Base-by-base conservation (phyloP, 2,888 invertebrate genomes). In the Eupithecia centaureata region DNA sequence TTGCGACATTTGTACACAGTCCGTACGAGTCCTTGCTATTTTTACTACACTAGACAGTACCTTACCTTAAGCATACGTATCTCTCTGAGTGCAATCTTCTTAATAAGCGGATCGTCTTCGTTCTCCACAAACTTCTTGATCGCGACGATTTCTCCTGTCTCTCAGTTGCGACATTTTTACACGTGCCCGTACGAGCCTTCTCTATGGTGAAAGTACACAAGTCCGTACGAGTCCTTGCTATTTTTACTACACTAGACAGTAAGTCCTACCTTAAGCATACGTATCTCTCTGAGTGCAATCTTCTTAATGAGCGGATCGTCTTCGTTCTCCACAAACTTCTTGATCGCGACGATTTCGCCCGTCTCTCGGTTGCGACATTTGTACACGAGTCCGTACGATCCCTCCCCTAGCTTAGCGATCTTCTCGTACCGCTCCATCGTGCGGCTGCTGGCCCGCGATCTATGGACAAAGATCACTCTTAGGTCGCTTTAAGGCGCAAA, bases 1-100 rank as follows among this genome's bases (percentile, higher is more conserved):
- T 99, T 98, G 67, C 97, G 95, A 88, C 99, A 99, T 88, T 99
- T 99, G n/a, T n/a, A n/a, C n/a, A n/a, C n/a, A n/a, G n/a, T n/a
- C n/a, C n/a, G n/a, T n/a, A n/a, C n/a, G n/a, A n/a, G n/a, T n/a
- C n/a, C n/a, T n/a, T n/a, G n/a, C n/a, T n/a, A n/a, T n/a, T n/a
- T n/a, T n/a, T n/a, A n/a, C n/a, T n/a, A n/a, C n/a, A n/a, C n/a
- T n/a, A 4, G 28, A 27, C 15, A 30, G 32, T 22, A 25, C 7
- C 70, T 64, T 86, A 98, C 98, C 96, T 99, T 99, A 7, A 99
- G 94, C 93, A 99, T 96, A 78, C 98, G 94, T 82, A 99, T 98
- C 94, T 99, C 99, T 77, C 99, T 97, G n/a, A n/a, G n/a, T n/a
- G n/a, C n/a, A n/a, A n/a, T n/a, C n/a, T n/a, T n/a, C n/a, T n/a